These are phyloP conservation scores for Hyperopisus bebe DNA, from an alignment of 2,113 vertebrate species.

Conservation along the genomic window DNA sequence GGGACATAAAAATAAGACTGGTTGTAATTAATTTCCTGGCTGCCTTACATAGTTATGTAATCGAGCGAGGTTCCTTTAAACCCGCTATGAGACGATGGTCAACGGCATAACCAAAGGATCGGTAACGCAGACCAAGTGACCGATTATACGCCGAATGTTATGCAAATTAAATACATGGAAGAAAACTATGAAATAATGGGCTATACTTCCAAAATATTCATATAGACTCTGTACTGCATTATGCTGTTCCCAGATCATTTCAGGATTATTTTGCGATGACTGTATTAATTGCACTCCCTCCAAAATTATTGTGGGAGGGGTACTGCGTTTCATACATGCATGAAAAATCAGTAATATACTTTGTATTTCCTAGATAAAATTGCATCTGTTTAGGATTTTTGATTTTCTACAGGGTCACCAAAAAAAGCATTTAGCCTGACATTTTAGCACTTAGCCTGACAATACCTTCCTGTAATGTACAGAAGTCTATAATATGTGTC, in stretches of 20 bases:
- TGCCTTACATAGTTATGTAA: background rate
- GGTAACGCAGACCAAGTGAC: background rate
- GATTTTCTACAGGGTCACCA: background rate
- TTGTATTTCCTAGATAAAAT: background rate
- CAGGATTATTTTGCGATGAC: background rate
- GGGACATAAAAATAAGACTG: background rate
- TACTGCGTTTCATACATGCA: background rate
- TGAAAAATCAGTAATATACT: background rate
- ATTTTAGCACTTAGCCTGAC: no score
- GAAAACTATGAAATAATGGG: background rate
- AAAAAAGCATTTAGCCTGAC: background rate
- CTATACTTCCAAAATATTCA: background rate
- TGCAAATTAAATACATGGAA: background rate
- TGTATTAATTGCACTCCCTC: background rate
- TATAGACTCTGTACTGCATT: background rate
- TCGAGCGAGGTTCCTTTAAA: background rate
- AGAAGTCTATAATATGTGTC: background rate
- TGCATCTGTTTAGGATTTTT: background rate
- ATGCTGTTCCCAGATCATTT: background rate
- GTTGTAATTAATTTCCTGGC: background rate
- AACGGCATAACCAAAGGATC: background rate
- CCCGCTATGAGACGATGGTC: background rate
- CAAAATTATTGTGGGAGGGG: background rate
- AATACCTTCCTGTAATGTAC: background rate
- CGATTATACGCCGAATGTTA: background rate